Conservation (phyloP, 2,113 vertebrate genomes). For the Apaloderma vittatum region DNA sequence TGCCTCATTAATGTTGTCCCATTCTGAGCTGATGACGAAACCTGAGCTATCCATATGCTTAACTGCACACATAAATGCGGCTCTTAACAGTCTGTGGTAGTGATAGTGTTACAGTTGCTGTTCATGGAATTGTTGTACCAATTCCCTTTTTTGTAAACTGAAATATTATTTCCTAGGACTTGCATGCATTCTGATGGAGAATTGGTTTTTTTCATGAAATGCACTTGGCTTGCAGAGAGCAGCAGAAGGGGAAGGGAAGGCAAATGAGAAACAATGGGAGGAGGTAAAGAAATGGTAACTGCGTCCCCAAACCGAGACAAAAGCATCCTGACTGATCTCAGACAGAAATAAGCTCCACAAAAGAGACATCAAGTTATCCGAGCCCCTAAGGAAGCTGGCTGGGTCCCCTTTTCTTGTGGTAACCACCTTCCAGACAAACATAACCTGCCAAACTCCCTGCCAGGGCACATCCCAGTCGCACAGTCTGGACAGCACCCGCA, state of each 20-base stretch:
- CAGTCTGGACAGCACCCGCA: too few relatives aligned
- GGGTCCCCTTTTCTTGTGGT: not conserved
- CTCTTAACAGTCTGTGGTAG: constrained; percentile 49
- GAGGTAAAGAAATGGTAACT: not conserved
- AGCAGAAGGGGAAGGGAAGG: constrained; percentile 11
- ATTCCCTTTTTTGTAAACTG: constrained; percentile 24
- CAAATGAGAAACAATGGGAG: not conserved
- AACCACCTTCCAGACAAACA: not conserved
- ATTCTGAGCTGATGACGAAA: constrained; percentile 58
- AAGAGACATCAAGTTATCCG: not conserved
- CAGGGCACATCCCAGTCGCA: not conserved
- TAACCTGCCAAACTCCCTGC: not conserved
- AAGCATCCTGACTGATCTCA: not conserved
- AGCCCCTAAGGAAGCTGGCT: not conserved
- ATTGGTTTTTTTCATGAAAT: not conserved
- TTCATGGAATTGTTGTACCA: constrained; percentile 60
- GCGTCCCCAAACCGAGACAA: not conserved
- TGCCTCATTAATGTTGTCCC: constrained; percentile 12
- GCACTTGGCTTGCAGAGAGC: constrained; percentile 12
- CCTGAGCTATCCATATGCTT: constrained; percentile 69
- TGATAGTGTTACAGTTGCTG: constrained; percentile 37
- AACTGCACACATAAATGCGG: constrained; percentile 62
- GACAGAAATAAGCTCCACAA: not conserved
- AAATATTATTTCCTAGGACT: constrained; percentile 29
- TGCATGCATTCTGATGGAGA: not conserved